phyloP scores from a whole-genome alignment of 2,113 vertebrate species.

The Recurvirostra avosetta region DNA sequence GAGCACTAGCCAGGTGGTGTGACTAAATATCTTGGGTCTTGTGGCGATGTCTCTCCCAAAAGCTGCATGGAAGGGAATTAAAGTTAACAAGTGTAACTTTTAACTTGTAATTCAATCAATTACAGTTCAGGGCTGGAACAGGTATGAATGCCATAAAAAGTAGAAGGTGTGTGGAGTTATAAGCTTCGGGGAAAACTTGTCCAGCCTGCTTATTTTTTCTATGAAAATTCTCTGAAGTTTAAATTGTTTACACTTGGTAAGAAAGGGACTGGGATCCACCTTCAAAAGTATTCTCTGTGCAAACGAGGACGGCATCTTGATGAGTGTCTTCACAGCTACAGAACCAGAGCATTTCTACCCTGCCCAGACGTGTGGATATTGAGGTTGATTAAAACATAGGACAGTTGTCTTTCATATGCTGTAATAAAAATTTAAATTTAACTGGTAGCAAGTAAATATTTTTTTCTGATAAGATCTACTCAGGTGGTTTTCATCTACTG shows the following conservation, averaged over 20 bases:
- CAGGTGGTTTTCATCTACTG: no score
- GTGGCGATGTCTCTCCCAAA: not conserved
- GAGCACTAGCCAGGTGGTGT: not conserved
- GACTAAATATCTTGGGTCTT: not conserved
- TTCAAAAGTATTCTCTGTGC: not conserved
- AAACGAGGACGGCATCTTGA: fast-evolving
- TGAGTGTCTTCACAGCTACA: not conserved
- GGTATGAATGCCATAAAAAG: not conserved
- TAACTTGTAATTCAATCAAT: not conserved
- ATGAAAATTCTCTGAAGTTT: not conserved
- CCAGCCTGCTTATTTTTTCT: not conserved
- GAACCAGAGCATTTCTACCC: not conserved
- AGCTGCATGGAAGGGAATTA: not conserved
- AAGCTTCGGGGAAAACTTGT: not conserved
- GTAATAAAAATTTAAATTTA: not conserved
- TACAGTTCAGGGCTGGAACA: not conserved
- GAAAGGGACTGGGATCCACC: not conserved
- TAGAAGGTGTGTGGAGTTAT: fast-evolving
- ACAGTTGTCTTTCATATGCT: not conserved
- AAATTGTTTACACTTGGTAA: not conserved
- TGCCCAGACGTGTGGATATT: not conserved
- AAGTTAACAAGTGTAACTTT: not conserved
- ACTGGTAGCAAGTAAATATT: not conserved
- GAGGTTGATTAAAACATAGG: not conserved
- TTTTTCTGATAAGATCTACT: not conserved